Conservation (phyloP, 2,888 invertebrate species). For the Ophioninae sp. region DNA sequence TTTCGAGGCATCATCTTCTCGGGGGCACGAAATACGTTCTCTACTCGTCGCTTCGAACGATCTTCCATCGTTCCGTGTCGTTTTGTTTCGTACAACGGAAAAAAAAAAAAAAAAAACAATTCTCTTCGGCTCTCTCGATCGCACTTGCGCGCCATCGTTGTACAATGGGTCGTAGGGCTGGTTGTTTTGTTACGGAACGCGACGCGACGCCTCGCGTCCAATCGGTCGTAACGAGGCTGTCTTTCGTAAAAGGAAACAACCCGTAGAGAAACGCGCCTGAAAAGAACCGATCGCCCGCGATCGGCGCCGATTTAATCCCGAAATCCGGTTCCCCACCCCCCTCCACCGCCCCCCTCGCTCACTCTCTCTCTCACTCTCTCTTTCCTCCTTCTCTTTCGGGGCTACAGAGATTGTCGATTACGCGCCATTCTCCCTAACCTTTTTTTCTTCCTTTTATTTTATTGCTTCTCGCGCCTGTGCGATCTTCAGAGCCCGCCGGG, state of each 20-base stretch:
- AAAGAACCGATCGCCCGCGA: slow-evolving; percentile 40
- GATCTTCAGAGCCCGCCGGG: slow-evolving; percentile 19
- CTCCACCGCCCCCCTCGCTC: slow-evolving; percentile 9
- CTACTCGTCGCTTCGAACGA: slow-evolving; percentile 7
- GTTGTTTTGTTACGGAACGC: slow-evolving; percentile 48
- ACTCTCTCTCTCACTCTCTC: background rate
- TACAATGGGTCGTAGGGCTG: slow-evolving; percentile 20
- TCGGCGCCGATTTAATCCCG: slow-evolving; percentile 72
- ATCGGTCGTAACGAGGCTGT: slow-evolving; percentile 65
- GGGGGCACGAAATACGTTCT: slow-evolving; percentile 35
- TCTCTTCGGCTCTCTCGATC: slow-evolving; percentile 43
- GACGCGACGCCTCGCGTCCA: slow-evolving; percentile 60
- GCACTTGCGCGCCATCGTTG: slow-evolving; percentile 22
- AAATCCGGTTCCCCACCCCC: slow-evolving; percentile 76
- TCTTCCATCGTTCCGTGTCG: slow-evolving; percentile 22
- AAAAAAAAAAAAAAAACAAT: too few relatives aligned
- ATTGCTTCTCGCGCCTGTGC: slow-evolving; percentile 65
- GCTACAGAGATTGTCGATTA: slow-evolving; percentile 62
- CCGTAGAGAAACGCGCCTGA: slow-evolving; percentile 27
- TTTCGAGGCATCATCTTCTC: slow-evolving; percentile 67
- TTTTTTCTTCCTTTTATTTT: slow-evolving; percentile 57
- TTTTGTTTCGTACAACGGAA: background rate
- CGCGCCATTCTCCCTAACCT: slow-evolving; percentile 69
- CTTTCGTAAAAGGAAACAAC: slow-evolving; percentile 50
- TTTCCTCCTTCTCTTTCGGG: slow-evolving; percentile 14